Base-by-base conservation (phyloP, 2,113 vertebrate species). In the Megaceryle maxima region DNA sequence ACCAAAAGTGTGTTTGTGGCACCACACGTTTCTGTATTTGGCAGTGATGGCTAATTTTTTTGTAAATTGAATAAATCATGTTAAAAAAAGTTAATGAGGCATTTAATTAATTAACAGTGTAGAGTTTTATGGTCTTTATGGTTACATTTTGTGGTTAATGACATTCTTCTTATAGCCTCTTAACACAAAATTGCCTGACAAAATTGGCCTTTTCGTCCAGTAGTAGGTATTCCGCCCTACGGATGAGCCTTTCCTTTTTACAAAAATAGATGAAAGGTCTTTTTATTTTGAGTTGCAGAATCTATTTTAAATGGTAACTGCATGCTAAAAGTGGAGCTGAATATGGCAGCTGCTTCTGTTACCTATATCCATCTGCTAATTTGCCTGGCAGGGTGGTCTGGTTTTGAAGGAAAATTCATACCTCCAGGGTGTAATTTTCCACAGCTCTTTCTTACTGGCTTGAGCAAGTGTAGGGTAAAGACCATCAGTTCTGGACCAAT, bases 61-160 rank as follows among this genome's bases (percentile, higher is more conserved):
- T 97, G 96, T 97, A 97, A 98, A 98, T 98, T 92, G 95, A 98
- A 98, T 98, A 98, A 98, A 98, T 98, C 97, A 97, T 98, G 97
- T 98, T 98, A 92, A 97, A 98, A 98, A 98, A 98, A 98, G 97
- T 98, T 98, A 98, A 98, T 97, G 98, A 98, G 97, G 97, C 98
- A 97, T 98, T 98, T 98, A 98, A 98, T 98, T 98, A 98, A 98
- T 98, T 98, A 98, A 98, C 98, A 97, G 94, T 97, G 97, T 98
- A 75, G 94, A 94, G 97, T 98, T 97, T 98, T 98, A 98, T 98
- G 97, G 96, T 95, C 97, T 98, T 98, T 97, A 98, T 98, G 97
- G 98, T 98, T 98, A 98, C 97, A 96, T 98, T 98, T 98, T 96
- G 95, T 93, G 90, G 97, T 97, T 98, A 98, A 98, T 97, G 98